Conservation (phyloP, 2,888 invertebrate species). For the Cantharis rufa region DNA sequence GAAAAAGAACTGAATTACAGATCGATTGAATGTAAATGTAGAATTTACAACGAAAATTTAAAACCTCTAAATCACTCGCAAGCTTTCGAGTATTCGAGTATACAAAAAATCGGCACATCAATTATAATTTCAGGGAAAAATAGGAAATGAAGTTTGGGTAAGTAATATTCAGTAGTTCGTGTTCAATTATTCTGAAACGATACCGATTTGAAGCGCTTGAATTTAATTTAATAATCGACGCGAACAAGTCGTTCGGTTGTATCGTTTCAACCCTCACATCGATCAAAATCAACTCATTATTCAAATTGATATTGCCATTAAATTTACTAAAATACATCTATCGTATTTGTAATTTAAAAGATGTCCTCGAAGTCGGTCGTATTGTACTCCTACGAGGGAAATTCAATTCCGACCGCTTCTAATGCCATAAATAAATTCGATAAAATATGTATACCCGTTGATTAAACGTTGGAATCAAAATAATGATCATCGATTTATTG, state of each 20-base stretch:
- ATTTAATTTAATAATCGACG: constrained; percentile 34
- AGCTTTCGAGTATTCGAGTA: neutral
- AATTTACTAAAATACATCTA: constrained; percentile 32
- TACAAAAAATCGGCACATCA: constrained; percentile 26
- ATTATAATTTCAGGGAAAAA: constrained; percentile 18
- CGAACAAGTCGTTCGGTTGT: constrained; percentile 33
- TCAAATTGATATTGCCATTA: constrained; percentile 40
- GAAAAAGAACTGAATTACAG: neutral
- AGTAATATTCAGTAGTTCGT: constrained; percentile 31
- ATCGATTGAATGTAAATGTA: neutral
- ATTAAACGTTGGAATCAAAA: constrained; percentile 18
- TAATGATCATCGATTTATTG: constrained; percentile 20
- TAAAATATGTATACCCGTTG: constrained; percentile 21
- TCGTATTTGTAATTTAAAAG: constrained; percentile 14
- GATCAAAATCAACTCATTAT: constrained; percentile 39
- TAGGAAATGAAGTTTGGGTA: constrained; percentile 31
- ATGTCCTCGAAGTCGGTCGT: neutral
- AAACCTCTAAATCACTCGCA: neutral
- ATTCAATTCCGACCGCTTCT: constrained; percentile 6
- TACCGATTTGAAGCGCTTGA: constrained; percentile 33
- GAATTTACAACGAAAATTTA: neutral
- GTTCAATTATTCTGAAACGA: constrained; percentile 33
- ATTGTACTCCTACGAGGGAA: neutral
- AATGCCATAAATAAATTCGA: constrained; percentile 13
- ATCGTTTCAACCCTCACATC: constrained; percentile 29